Base-by-base conservation (phyloP, 2,888 invertebrate genomes). In the Syritta pipiens region DNA sequence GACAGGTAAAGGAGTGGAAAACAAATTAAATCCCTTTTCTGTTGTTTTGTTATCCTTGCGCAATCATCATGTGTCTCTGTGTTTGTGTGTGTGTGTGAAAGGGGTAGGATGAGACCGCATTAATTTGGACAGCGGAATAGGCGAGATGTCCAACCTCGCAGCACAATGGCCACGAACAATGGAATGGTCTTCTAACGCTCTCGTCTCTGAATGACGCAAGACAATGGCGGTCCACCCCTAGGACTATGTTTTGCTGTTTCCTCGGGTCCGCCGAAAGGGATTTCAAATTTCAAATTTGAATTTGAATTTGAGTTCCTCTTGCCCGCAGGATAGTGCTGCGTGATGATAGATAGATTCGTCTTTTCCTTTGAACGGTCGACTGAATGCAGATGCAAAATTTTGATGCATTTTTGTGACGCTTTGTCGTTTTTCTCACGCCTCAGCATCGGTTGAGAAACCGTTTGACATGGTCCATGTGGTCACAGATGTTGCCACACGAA, bases 141-240 rank as follows among this genome's bases (percentile, higher is more conserved):
- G 86, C 86, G 86, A 86, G 86, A 87, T 87, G 86, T 87, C 86
- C 87, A 86, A 87, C 86, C 83, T 85, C 82, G 85, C 84, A 83
- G 84, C 84, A 87, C 85, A 87, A 87, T 85, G 83, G 84, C 83
- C 46, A 42, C 82, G 79, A 83, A 83, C 81, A 83, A 83, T 67
- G n/a, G 75, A 81, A 75, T 81, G 74, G 75, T 81, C 75, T 69
- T 81, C 75, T 82, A 85, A 84, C 85, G 84, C 83, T 37, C 17
- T 85, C 85, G 83, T 82, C 85, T 85, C 53, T 74, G 63, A 81
- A 63, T 75, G 44, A 48, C 12, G 42, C 44, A 35, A 37, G 53
- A 77, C 71, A 77, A 71, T 60, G 60, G 59, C 42, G 42, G 20
- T 20, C 20, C 30, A 35, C 48, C 14, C 28, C 60, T 67, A 79